phyloP scores from a whole-genome alignment of 2,888 invertebrate genomes.

The Drosophila niveifrons region DNA sequence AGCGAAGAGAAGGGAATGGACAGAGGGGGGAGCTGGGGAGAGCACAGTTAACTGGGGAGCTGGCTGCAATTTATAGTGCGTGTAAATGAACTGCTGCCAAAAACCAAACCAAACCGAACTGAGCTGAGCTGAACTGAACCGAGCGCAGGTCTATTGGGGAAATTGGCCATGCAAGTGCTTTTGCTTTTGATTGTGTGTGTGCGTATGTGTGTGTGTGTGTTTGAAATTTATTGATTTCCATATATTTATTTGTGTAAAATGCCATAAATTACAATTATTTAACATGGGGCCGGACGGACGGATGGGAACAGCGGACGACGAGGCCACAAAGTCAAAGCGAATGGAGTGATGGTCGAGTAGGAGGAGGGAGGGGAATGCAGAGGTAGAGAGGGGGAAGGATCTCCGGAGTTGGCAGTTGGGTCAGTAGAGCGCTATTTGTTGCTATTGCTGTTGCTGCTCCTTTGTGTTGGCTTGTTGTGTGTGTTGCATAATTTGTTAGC shows the following conservation, averaged over 20 bases:
- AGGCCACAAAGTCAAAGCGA: slow-evolving; percentile 57
- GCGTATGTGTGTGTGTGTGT: slow-evolving; percentile 24
- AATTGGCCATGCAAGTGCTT: slow-evolving; percentile 41
- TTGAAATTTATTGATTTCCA: slow-evolving; percentile 77
- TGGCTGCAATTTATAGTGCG: slow-evolving; percentile 69
- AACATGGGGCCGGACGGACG: slow-evolving; percentile 62
- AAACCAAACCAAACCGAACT: slow-evolving; percentile 34
- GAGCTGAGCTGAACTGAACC: slow-evolving; percentile 18
- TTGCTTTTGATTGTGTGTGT: slow-evolving; percentile 3
- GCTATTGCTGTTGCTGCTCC: slow-evolving; percentile 21
- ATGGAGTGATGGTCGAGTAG: slow-evolving; percentile 7
- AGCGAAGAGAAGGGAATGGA: not conserved
- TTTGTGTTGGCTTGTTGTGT: slow-evolving; percentile 50
- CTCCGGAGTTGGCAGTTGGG: slow-evolving; percentile 60
- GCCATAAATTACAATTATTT: slow-evolving; percentile 82
- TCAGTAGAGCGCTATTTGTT: slow-evolving; percentile 59
- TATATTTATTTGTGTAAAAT: slow-evolving; percentile 79
- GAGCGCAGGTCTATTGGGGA: slow-evolving; percentile 52
- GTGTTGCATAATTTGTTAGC: slow-evolving; percentile 76
- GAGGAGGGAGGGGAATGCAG: not conserved
- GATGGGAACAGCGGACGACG: slow-evolving; percentile 11
- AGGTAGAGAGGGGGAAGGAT: not conserved
- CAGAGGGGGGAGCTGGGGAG: not conserved
- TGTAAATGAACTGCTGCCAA: slow-evolving; percentile 67
- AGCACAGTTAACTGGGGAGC: not conserved